A percentile compares a stretch with the other conserved stretches of the same genome.
phyloP scores from a whole-genome alignment of 2,113 vertebrate species.

The Cololabis saira region DNA sequence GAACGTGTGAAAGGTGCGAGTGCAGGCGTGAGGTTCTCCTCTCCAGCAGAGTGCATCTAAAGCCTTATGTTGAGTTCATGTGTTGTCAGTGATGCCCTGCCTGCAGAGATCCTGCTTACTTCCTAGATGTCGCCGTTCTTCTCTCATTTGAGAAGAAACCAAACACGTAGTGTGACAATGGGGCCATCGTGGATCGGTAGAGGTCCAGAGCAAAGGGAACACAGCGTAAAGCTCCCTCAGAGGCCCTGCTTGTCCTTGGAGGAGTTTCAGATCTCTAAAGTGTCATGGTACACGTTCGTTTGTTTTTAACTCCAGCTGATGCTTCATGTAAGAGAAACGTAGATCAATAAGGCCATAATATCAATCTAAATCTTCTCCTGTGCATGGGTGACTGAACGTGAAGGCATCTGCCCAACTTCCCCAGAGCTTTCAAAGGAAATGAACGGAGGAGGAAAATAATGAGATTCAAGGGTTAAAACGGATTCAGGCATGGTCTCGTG shows the following conservation, averaged over 20 bases:
- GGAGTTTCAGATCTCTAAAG: background rate
- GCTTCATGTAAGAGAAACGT: background rate
- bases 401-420: background rate
- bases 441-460: too few relatives aligned
- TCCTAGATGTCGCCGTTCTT: too few relatives aligned
- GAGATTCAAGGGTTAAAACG: too few relatives aligned
- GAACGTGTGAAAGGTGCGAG: background rate
- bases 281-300: background rate
- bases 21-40: slow-evolving; percentile 3
- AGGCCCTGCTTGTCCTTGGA: background rate
- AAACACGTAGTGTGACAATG: background rate
- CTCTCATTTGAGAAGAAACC: too few relatives aligned
- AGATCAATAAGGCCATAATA: background rate
- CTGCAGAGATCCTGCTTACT: background rate
- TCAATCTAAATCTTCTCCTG: background rate
- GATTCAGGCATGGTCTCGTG: too few relatives aligned
- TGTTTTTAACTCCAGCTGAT: slow-evolving; percentile 6
- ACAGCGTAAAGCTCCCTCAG: slow-evolving; percentile 13
- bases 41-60: slow-evolving; percentile 9
- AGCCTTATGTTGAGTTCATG: slow-evolving; percentile 40
- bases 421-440: too few relatives aligned
- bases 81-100: background rate
- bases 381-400: background rate
- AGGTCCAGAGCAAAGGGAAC: background rate
- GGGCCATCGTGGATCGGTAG: background rate